These are phyloP conservation scores for Sepiola atlantica DNA, from an alignment of 2,888 invertebrate species.

Conservation along the genomic window DNA sequence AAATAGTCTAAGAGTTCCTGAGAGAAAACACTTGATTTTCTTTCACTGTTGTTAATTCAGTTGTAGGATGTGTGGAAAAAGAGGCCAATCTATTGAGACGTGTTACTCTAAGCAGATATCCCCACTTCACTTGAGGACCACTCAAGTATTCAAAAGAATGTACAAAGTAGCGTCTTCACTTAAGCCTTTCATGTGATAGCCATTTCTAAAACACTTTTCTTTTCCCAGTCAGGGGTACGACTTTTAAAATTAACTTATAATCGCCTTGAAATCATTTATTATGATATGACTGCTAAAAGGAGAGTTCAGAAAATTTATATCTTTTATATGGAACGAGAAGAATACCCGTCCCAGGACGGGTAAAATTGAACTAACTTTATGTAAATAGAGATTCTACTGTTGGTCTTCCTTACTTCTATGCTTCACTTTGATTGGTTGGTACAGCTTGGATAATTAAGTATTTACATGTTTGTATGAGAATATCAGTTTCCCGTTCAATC, in stretches of 20 bases:
- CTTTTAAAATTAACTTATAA: background rate
- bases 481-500: no score
- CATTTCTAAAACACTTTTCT: background rate
- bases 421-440: no score
- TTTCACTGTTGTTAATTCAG: background rate
- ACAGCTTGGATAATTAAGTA: no score
- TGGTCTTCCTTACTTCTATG: no score
- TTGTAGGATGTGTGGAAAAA: background rate
- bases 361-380: no score
- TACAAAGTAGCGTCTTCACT: background rate
- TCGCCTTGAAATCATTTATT: no score
- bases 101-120: background rate
- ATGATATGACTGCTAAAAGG: no score
- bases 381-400: no score
- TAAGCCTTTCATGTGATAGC: background rate
- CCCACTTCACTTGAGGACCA: slow-evolving; percentile 12
- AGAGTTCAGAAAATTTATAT: no score
- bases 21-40: background rate
- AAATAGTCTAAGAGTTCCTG: background rate
- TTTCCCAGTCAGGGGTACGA: background rate
- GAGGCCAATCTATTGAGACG: background rate
- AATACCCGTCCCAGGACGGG: no score
- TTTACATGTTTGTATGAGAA: no score
- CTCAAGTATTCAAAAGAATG: slow-evolving; percentile 4
- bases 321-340: no score